Base-by-base conservation (phyloP, 1,140 invertebrate species). In the Mercenaria mercenaria region DNA sequence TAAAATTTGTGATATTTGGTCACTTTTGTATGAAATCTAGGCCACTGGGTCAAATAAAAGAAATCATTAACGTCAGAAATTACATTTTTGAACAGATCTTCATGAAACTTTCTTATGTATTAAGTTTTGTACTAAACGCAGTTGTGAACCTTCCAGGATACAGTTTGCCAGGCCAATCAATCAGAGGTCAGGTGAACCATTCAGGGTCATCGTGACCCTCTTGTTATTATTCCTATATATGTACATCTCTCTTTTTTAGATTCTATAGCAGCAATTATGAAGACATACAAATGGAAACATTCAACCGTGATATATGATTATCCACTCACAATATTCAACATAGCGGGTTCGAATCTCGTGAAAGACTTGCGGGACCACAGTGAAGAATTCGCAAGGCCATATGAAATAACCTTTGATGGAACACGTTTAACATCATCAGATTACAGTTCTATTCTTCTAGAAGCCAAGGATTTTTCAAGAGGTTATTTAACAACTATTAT, bases 401-500 rank as follows among this genome's bases (percentile, higher is more conserved):
- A 69, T 50, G 81, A 61, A 26, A 84, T 84, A 20, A 41, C 80
- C 1, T 83, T 83, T 69, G 61, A 83, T 47, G 56, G 32, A 8
- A 26, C 15, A 1, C 67, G 67, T 13, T 6, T 47, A 18, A 67
- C 56, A 15, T 4, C 39, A 3, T 23, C 6, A 43, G 11, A 13
- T 8, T 83, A 61, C 39, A 64, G 15, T 15, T n/a, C 37, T 29
- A 41, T 83, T 67, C 37, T 83, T 18, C 32, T 10, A 26, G 80
- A 83, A 26, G 80, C 80, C 3, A 67, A 47, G 18, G 13, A 37
- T 0, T 26, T 47, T 29, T 18, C 80, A 10, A 18, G 80, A 43
- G 80, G 80, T 82, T 15, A 59, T 26, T 11, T 47, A 39, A 11
- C 2, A 79, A 47, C 43, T 47, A 47, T n/a, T n/a, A n/a, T n/a